Base-by-base conservation (phyloP, 1,140 invertebrate genomes). In the Acyrthosiphon pisum region DNA sequence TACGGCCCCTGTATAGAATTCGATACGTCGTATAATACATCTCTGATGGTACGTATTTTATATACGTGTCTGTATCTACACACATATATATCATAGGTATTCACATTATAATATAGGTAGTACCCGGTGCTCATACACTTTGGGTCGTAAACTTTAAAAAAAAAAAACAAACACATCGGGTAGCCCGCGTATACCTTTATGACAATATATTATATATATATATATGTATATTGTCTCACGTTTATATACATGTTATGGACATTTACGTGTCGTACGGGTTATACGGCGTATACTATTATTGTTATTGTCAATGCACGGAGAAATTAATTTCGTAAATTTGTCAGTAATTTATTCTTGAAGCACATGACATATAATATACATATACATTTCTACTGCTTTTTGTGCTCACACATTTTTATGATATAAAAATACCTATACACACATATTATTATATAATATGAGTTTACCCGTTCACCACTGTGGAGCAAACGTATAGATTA, bases 21-120 rank as follows among this genome's bases (percentile, higher is more conserved):
- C 87, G 87, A 89, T 89, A 89, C 89, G 53, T 90, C 89, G 89
- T 90, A 90, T 44, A 76, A 76, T 76, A n/a, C 60, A 76, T 76
- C 60, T 76, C 30, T 76, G 30, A n/a, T 76, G n/a, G 60, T 76
- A 76, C n/a, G 18, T 60, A 4, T 4, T 30, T 9, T 30, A n/a
- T n/a, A n/a, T 56, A 56, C 56, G 7, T 76, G n/a, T 53, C 50
- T 53, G 22, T 53, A 50, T 23, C 18, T 7, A 53, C 20, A 6
- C 2, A 53, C 9, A 53, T 53, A 53, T 22, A 22, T 23, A 53
- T 22, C 11, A 18, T 50, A 50, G 14, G 14, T 46, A 46, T 83
- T 23, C 41, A 41, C 41, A 41, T 41, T 41, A 41, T n/a, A n/a
- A n/a, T 84, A 84, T 44, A 84, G 14, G 48, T 23, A 87, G 14